Base-by-base conservation (phyloP, 2,797 vertebrate genomes). In the Falco columbarius region DNA sequence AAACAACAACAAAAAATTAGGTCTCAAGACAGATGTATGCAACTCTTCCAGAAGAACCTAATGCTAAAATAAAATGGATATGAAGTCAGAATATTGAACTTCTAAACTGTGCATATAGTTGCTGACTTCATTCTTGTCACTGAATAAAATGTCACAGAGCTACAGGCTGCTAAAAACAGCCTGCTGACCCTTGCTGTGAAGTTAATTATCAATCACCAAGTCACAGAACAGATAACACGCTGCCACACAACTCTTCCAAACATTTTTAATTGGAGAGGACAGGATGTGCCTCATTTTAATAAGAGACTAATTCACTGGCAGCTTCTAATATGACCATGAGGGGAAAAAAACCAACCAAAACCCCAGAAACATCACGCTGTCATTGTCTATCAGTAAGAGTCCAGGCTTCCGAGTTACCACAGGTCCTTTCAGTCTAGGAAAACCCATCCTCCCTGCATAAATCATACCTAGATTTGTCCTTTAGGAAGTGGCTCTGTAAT, bases 331-430 rank as follows among this genome's bases (percentile, higher is more conserved):
- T 1, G 1, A 76, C 3, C 47, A 63, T 0, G 1, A 52, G 7
- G 0, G 14, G 10, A 55, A 46, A 24, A 52, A 14, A 23, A n/a
- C 3, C 44, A 13, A 36, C 27, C 10, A 4, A 0, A 12, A 38
- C 19, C 22, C 3, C 8, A 67, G 62, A 72, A 58, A 0, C 23
- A 81, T 32, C 21, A 72, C 89, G 24, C 11, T 77, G 34, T 49
- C 17, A 47, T 7, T 38, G 47, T 32, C 42, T 67, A 20, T 8
- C 26, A 44, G 15, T 32, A 20, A 51, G 14, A 84, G 34, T 21
- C 12, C 30, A 90, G 29, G 49, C 34, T 81, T 46, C 49, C 0
- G 2, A 73, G 51, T 27, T 52, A 79, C 12, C 59, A 55, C 0
- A 51, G 18, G 22, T 7, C 14, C 5, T 52, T 61, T 49, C 73